Base-by-base conservation (phyloP, 2,797 vertebrate species). In the Amazonetta brasiliensis region DNA sequence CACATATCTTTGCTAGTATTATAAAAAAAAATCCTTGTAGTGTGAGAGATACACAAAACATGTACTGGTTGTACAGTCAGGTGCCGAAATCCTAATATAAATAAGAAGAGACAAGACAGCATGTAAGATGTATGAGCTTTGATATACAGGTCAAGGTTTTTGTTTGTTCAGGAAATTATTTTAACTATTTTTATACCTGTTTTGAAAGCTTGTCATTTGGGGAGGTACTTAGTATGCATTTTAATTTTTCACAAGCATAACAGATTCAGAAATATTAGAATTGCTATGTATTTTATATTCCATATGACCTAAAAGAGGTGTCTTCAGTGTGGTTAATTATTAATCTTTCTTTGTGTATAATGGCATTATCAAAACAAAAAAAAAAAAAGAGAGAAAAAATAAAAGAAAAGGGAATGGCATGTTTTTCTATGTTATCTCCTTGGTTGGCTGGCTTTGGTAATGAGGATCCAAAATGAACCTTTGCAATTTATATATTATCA, bases 381-480 rank as follows among this genome's bases (percentile, higher is more conserved):
- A 37, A 56, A 23, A 55, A 63, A 20, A 30, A 28, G 31, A 19
- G 25, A 58, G 30, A 56, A 14, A 50, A 26, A 56, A 64, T 5
- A 37, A 21, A 15, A 33, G 28, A 23, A 54, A 76, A 83, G 74
- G 75, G 63, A 97, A 95, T 37, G 79, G 37, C 37, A 50, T 92
- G 73, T 88, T 96, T 97, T 91, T 79, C 66, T 88, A 1, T 56
- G 82, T 55, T 77, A 95, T 96, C 68, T 97, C 83, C 95, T 97
- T 96, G 96, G 82, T 94, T 96, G 46, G 83, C 79, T 97, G 84
- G 26, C 91, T 96, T 97, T 86, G 76, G 89, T 96, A 97, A 96
- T 92, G 95, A 97, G 69, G 68, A 96, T 92, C 92, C 82, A 96
- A 85, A 96, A 95, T 69, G 73, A 96, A 95, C 92, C 76, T 94